Base-by-base conservation (phyloP, 2,797 vertebrate genomes). In the Hafferia zeledoni region DNA sequence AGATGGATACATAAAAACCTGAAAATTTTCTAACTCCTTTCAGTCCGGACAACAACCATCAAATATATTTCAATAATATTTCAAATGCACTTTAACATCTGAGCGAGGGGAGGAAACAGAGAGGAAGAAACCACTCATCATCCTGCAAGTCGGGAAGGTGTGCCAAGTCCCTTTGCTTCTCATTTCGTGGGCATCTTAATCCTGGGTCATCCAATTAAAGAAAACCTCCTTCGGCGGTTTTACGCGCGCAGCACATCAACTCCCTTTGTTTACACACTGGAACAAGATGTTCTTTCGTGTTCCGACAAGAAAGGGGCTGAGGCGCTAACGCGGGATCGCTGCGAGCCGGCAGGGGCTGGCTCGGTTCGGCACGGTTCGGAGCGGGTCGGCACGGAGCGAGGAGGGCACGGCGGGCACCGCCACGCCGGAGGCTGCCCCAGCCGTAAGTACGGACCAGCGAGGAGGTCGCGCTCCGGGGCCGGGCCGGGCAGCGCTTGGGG, bases 261-360 rank as follows among this genome's bases (percentile, higher is more conserved):
- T 59, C 89, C 96, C 87, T 95, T 96, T 96, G 95, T 96, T 90
- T 92, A 84, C 67, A 82, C 75, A 46, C 81, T 79, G 86, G 80
- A 68, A 92, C 92, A 68, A 68, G 80, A 83, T 88, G 86, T 82
- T 89, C 93, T 55, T 63, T 84, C 81, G 70, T 28, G 75, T 64
- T 94, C 89, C 60, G 55, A 89, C 81, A 63, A 31, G 69, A 37
- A 37, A 23, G 57, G 74, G 37, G 82, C 57, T 22, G 20, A 28
- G 35, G 3, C 74, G 89, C 74, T 1, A 41, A 7, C 17, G 63
- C 57, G 31, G 74, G 89, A 43, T 41, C 86, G 11, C 55, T n/a
- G 49, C 47, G 37, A 65, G 56, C 65, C 4, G 69, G 22, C 88
- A 39, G 59, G 39, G 9, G 14, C 22, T 5, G 57, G 0, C 43